Conservation (phyloP, 2,797 vertebrate genomes). For the Paguma larvata region DNA sequence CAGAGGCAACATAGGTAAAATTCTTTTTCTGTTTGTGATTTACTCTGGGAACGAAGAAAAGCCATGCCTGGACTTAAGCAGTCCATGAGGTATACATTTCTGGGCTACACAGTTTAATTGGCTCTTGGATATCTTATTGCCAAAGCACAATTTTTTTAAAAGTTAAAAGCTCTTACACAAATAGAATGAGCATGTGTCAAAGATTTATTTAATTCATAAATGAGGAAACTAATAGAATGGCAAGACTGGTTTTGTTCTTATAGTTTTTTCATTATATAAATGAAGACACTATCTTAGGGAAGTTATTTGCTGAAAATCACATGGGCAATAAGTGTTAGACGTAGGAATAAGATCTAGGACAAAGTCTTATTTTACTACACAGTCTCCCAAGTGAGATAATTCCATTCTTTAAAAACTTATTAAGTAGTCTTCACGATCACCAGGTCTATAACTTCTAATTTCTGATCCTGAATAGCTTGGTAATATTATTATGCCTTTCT, state of each 20-base stretch:
- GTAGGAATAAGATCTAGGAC: slow-evolving; percentile 3
- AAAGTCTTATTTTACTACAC: slow-evolving; percentile 7
- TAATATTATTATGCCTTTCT: neutral
- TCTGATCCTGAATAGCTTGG: neutral
- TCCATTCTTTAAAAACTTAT: slow-evolving; percentile 4
- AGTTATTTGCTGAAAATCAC: slow-evolving; percentile 51
- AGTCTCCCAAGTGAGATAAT: neutral
- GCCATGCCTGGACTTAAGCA: neutral
- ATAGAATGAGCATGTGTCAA: neutral
- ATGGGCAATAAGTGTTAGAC: neutral
- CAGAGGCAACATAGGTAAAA: neutral
- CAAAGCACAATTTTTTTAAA: neutral
- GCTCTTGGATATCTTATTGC: neutral
- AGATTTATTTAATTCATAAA: slow-evolving; percentile 41
- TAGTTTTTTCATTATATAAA: neutral
- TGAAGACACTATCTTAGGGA: slow-evolving; percentile 24
- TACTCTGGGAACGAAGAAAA: neutral
- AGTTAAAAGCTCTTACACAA: neutral
- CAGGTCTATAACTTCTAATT: neutral
- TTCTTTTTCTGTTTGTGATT: neutral
- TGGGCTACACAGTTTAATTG: neutral
- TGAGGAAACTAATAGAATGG: neutral
- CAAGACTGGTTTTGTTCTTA: neutral
- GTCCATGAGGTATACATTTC: neutral
- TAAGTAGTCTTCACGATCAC: neutral